phyloP scores from a whole-genome alignment of 2,113 vertebrate genomes.

The Takifugu bimaculatus region DNA sequence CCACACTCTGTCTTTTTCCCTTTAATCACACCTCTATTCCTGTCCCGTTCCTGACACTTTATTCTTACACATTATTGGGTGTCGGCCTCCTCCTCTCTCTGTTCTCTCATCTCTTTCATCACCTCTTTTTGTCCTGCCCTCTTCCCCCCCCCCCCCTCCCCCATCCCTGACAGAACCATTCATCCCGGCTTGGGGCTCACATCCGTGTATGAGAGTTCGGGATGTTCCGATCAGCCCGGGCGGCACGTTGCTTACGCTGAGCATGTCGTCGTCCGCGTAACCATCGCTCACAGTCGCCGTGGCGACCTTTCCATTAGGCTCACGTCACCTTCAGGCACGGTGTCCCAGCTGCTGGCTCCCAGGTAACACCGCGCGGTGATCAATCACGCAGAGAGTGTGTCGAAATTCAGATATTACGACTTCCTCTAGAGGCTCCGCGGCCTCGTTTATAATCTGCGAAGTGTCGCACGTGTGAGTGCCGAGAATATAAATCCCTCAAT shows the following conservation, averaged over 20 bases:
- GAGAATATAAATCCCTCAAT: conserved; percentile 9
- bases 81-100: conserved; percentile 12
- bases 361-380: conserved; percentile 74
- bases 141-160: conserved; percentile 10
- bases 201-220: conserved; percentile 81
- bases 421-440: neutral
- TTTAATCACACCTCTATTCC: conserved; percentile 32
- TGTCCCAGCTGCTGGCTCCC: conserved; percentile 88
- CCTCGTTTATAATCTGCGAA: neutral
- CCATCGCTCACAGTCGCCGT: conserved; percentile 84
- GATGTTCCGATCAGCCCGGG: conserved; percentile 78
- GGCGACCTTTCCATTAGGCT: conserved; percentile 91
- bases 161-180: conserved; percentile 76
- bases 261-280: conserved; percentile 85
- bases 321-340: conserved; percentile 90
- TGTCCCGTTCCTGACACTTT: conserved; percentile 28
- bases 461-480: neutral
- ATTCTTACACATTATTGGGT: conserved; percentile 23
- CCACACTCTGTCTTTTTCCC: conserved; percentile 14
- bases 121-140: neutral
- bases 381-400: neutral
- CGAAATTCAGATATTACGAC: neutral
- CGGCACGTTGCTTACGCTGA: conserved; percentile 88
- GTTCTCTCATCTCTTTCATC: conserved; percentile 16
- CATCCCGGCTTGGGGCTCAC: conserved; percentile 79